Evolutionary conservation across 2,888 invertebrate species (phyloP).

Genomic region (Apoderus coryli): DNA sequence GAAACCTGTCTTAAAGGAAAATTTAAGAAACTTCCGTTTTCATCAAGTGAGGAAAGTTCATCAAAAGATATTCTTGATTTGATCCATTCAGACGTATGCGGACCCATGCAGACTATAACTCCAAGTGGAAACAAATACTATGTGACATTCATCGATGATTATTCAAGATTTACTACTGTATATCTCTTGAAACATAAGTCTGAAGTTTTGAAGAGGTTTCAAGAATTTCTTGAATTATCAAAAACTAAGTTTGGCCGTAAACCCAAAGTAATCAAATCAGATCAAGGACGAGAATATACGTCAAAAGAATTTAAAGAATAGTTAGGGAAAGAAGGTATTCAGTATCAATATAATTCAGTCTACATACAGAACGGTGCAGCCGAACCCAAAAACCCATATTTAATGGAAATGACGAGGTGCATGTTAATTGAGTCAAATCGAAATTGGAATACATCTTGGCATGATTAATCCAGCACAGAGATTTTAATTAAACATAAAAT

Average conservation of each 20-base stretch:
- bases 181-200: slow-evolving; percentile 15
- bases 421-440: too few relatives aligned
- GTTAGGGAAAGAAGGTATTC: too few relatives aligned
- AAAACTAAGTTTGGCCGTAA: slow-evolving; percentile 7
- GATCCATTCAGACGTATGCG: slow-evolving; percentile 23
- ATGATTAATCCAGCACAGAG: too few relatives aligned
- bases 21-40: slow-evolving; percentile 3
- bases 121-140: slow-evolving; percentile 20
- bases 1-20: slow-evolving; percentile 7
- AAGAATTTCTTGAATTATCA: slow-evolving; percentile 5
- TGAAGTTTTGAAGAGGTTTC: slow-evolving; percentile 2
- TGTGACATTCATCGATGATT: slow-evolving; percentile 25
- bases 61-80: slow-evolving; percentile 15
- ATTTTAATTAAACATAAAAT: too few relatives aligned
- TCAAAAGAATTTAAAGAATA: too few relatives aligned
- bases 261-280: slow-evolving; percentile 8
- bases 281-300: slow-evolving; percentile 5
- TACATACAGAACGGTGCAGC: too few relatives aligned
- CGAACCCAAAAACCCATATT: too few relatives aligned
- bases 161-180: slow-evolving; percentile 19
- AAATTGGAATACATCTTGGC: too few relatives aligned
- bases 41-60: not conserved
- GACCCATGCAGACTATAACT: slow-evolving; percentile 21
- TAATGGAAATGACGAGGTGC: too few relatives aligned
- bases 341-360: too few relatives aligned